Conservation (phyloP, 2,888 invertebrate species). For the Globia sparganii region DNA sequence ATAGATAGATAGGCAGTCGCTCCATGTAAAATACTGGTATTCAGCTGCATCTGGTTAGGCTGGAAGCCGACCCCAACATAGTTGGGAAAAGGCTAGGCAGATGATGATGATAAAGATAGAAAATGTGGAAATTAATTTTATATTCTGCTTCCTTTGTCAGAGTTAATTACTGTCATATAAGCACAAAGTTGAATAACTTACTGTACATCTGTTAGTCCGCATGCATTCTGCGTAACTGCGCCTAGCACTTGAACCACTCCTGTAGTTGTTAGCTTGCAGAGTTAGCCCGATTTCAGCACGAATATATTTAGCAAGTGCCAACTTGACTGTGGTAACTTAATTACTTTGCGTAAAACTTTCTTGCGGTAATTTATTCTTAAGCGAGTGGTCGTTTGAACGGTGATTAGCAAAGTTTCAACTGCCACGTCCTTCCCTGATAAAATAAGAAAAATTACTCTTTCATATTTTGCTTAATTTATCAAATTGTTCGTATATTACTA, state of each 20-base stretch:
- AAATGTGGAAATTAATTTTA: background rate
- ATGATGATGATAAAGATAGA: too few relatives aligned
- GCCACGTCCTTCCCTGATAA: constrained; percentile 53
- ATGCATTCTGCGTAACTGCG: constrained; percentile 46
- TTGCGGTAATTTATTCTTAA: constrained; percentile 82
- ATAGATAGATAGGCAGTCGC: too few relatives aligned
- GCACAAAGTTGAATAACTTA: constrained; percentile 17
- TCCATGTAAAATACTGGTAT: too few relatives aligned
- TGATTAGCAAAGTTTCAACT: constrained; percentile 82
- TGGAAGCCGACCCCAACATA: too few relatives aligned
- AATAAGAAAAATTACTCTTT: constrained; percentile 61
- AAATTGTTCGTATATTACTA: constrained; percentile 34
- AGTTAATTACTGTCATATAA: constrained; percentile 6
- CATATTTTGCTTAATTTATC: constrained; percentile 50
- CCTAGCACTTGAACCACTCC: constrained; percentile 37
- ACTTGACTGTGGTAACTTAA: constrained; percentile 77
- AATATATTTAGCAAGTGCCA: constrained; percentile 65
- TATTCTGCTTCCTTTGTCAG: background rate
- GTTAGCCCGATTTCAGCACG: constrained; percentile 58
- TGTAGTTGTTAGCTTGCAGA: constrained; percentile 50
- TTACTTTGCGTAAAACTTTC: constrained; percentile 79
- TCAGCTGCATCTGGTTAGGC: too few relatives aligned
- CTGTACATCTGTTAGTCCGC: constrained; percentile 20
- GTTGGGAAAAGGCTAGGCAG: too few relatives aligned
- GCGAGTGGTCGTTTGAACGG: constrained; percentile 79